A percentile compares a stretch with the other conserved stretches of the same genome.
phyloP scores from a whole-genome alignment of 2,113 vertebrate genomes.

The Nettapus auritus region DNA sequence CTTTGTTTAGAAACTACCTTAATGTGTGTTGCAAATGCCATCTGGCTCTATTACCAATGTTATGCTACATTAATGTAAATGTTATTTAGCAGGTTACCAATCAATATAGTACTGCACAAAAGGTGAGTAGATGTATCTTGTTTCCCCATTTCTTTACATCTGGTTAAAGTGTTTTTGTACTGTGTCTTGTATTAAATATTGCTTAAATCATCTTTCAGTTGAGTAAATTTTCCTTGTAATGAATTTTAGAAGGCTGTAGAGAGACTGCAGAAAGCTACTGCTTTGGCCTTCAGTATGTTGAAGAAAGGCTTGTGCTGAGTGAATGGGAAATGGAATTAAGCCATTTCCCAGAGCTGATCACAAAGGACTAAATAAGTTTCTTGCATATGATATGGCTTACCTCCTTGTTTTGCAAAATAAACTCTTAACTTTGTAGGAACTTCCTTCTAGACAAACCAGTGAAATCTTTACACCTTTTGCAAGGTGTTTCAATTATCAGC shows the following conservation, averaged over 20 bases:
- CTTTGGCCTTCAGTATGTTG: slow-evolving; percentile 3
- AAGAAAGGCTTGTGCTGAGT: not conserved
- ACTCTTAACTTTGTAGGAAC: not conserved
- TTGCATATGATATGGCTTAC: not conserved
- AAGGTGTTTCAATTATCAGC: not conserved
- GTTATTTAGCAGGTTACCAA: too few relatives aligned
- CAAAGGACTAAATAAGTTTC: not conserved
- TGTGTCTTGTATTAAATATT: not conserved
- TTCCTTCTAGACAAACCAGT: not conserved
- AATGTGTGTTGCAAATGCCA: too few relatives aligned
- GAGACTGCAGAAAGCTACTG: not conserved
- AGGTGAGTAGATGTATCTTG: not conserved
- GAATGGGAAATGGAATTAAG: not conserved
- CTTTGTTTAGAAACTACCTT: not conserved
- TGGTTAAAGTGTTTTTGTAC: not conserved
- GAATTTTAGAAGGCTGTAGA: not conserved
- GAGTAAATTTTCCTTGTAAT: not conserved
- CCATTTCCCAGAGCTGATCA: not conserved
- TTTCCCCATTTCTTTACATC: not conserved
- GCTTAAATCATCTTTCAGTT: not conserved
- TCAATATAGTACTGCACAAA: not conserved
- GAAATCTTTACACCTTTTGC: not conserved
- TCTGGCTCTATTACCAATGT: too few relatives aligned
- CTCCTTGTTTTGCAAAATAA: not conserved
- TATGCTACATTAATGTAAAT: too few relatives aligned